Conservation (phyloP, 2,113 vertebrate species). For the Drymodes brunneopygia region DNA sequence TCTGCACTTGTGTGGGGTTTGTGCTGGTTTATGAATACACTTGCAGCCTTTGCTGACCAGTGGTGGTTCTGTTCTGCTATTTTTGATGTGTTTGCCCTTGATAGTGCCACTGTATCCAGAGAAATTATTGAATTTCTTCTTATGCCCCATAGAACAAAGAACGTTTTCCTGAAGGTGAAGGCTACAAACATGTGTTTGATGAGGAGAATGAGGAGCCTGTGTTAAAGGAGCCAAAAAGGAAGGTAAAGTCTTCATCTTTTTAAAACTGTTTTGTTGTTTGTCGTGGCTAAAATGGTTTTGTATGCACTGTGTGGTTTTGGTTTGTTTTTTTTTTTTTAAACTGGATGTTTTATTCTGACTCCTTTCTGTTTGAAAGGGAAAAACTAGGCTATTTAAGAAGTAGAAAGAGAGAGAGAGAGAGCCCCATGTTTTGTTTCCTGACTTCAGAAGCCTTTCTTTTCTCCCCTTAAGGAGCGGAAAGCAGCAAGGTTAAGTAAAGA, state of each 20-base stretch:
- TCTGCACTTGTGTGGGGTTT: not conserved
- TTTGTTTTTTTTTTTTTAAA: not conserved
- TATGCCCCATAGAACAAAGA: constrained; percentile 45
- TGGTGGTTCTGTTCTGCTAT: not conserved
- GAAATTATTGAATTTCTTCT: not conserved
- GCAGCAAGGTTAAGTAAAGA: constrained; percentile 90
- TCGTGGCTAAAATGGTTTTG: not conserved
- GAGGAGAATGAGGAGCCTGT: constrained; percentile 36
- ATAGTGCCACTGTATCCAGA: not conserved
- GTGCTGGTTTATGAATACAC: not conserved
- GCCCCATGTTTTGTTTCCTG: not conserved
- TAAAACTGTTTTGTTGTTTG: not conserved
- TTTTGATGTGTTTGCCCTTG: not conserved
- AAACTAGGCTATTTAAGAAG: not conserved
- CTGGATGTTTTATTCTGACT: not conserved
- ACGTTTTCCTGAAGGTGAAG: constrained; percentile 16
- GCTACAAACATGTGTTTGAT: constrained; percentile 21
- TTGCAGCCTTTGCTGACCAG: not conserved
- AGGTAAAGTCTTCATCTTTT: constrained; percentile 53
- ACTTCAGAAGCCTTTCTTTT: constrained; percentile 10
- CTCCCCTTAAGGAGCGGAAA: constrained; percentile 84
- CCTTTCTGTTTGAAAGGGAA: not conserved
- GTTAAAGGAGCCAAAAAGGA: constrained; percentile 53
- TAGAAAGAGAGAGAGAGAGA: not conserved
- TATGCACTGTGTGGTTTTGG: fast-evolving